Percentiles rank a stretch among this genome's conserved stretches.
Evolutionary conservation across 2,797 vertebrate species (phyloP).

Genomic region (Gymnothorax reevesii): DNA sequence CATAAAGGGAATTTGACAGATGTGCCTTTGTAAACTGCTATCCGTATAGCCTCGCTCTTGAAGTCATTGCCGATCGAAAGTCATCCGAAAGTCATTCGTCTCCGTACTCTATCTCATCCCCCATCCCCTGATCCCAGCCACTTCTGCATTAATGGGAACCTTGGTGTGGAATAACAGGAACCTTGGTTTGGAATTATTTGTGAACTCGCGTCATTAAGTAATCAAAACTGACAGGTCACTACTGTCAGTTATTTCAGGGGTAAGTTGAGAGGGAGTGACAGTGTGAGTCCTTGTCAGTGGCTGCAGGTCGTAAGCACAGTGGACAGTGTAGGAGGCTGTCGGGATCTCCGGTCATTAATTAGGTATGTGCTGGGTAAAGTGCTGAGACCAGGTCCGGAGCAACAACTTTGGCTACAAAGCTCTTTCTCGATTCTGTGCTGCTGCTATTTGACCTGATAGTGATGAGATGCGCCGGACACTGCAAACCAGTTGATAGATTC

Average conservation of each 20-base stretch:
- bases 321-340: background rate
- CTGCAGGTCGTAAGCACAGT: background rate
- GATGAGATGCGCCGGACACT: slow-evolving; percentile 31
- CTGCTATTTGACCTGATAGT: background rate
- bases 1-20: background rate
- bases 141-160: background rate
- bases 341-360: background rate
- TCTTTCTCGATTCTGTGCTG: background rate
- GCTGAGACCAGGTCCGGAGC: background rate
- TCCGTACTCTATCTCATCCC: background rate
- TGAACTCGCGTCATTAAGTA: background rate
- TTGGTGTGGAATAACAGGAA: background rate
- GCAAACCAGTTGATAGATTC: slow-evolving; percentile 22
- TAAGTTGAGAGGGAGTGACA: too few relatives aligned
- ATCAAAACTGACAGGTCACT: slow-evolving; percentile 23
- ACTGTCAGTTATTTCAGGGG: background rate
- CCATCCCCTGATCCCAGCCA: background rate
- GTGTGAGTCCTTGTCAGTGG: background rate
- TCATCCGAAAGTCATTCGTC: background rate
- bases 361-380: background rate
- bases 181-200: slow-evolving; percentile 2
- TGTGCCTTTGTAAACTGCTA: background rate
- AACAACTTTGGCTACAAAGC: background rate
- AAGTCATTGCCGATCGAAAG: background rate
- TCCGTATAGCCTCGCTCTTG: background rate